phyloP scores from a whole-genome alignment of 35 echinoderm and acorn worm species.

The Ophioderma brevispina region DNA sequence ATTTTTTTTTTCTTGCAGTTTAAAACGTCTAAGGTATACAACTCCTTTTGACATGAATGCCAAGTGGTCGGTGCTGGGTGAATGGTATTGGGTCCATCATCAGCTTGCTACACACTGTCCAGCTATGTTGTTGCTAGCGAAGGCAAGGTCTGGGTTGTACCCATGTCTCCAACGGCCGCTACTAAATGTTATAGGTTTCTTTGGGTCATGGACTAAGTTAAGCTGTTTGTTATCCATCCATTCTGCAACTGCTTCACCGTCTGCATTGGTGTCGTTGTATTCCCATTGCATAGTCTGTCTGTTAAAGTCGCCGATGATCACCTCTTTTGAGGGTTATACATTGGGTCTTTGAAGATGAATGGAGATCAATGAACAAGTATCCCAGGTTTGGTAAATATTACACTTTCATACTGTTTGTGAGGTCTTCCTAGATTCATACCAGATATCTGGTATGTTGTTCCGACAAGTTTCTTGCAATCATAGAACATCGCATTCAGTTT shows the following conservation, averaged over 20 bases:
- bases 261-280: slow-evolving; percentile 43
- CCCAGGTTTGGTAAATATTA: too few relatives aligned
- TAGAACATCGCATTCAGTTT: too few relatives aligned
- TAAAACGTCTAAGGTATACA: too few relatives aligned
- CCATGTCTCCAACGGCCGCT: slow-evolving; percentile 55
- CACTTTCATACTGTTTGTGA: background rate
- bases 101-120: slow-evolving; percentile 13
- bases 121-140: slow-evolving; percentile 12
- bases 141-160: slow-evolving; percentile 54
- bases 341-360: too few relatives aligned
- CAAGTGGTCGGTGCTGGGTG: slow-evolving; percentile 36
- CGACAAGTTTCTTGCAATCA: too few relatives aligned
- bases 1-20: too few relatives aligned
- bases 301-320: slow-evolving; percentile 52
- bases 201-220: slow-evolving; percentile 38
- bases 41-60: slow-evolving; percentile 40
- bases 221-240: slow-evolving; percentile 33
- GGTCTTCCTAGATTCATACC: background rate
- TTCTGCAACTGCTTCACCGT: slow-evolving; percentile 47
- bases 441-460: too few relatives aligned
- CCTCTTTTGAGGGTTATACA: too few relatives aligned
- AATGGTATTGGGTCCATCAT: slow-evolving; percentile 25
- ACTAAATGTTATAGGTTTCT: slow-evolving; percentile 35
- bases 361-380: too few relatives aligned
- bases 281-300: slow-evolving; percentile 42